These are phyloP conservation scores for Hiodon alosoides DNA, from an alignment of 2,113 vertebrate species.

Conservation along the genomic window DNA sequence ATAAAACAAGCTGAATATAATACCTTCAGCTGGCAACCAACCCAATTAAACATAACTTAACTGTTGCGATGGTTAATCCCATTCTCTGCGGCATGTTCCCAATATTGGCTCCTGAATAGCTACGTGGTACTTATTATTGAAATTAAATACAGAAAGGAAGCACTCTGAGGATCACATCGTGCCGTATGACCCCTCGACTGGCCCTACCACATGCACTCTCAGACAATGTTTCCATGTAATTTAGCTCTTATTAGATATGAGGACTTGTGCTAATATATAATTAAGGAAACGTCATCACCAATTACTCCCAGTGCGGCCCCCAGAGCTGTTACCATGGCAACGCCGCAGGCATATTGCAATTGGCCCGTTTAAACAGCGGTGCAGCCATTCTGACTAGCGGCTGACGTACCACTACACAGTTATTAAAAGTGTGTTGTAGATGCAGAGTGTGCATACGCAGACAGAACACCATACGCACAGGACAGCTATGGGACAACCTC, in stretches of 20 bases:
- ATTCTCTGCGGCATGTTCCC: too few species aligned
- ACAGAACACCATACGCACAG: neutral
- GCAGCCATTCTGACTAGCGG: too few species aligned
- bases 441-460: neutral
- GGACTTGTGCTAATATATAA: neutral
- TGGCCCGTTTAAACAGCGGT: too few species aligned
- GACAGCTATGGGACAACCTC: too few species aligned
- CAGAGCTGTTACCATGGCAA: neutral
- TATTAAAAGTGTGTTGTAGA: neutral
- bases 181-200: neutral
- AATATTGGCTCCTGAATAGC: too few species aligned
- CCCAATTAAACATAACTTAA: too few species aligned
- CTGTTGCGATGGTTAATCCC: too few species aligned
- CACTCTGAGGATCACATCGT: too few species aligned
- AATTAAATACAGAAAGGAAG: neutral
- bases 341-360: neutral
- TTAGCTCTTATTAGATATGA: neutral
- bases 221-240: neutral
- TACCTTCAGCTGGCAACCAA: too few species aligned
- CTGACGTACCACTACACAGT: neutral
- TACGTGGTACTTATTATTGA: neutral
- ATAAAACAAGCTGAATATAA: too few species aligned
- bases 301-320: neutral
- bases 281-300: neutral
- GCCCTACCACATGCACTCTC: neutral